A percentile compares a stretch with the other conserved stretches of the same genome.
phyloP scores from a whole-genome alignment of 2,797 vertebrate species.

The Scleropages formosus region DNA sequence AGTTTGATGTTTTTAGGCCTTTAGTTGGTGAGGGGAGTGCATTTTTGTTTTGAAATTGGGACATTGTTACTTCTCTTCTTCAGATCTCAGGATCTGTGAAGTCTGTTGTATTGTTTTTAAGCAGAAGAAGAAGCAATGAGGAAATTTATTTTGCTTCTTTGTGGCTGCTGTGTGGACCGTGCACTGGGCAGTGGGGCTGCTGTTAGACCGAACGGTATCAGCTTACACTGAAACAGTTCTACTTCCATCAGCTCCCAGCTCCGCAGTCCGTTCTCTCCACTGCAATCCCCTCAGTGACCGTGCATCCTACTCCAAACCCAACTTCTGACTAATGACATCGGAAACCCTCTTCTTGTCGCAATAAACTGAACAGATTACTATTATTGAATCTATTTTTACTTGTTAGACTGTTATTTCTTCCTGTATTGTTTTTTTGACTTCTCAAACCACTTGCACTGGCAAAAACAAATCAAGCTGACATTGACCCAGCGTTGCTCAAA shows the following conservation, averaged over 20 bases:
- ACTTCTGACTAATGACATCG: conserved; percentile 17
- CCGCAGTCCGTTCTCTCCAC: too few species aligned
- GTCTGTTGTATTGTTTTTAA: not conserved
- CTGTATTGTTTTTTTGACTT: conserved; percentile 11
- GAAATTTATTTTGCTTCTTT: conserved; percentile 12
- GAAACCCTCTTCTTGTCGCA: not conserved
- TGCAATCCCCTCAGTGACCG: too few species aligned
- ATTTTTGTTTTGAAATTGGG: conserved; percentile 14
- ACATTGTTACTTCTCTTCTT: not conserved
- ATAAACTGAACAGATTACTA: conserved; percentile 19
- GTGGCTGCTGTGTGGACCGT: too few species aligned
- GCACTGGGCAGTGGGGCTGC: too few species aligned
- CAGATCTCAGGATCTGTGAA: not conserved
- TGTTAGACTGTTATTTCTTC: conserved; percentile 9
- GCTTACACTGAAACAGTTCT: too few species aligned
- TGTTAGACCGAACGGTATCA: too few species aligned
- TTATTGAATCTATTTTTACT: conserved; percentile 25
- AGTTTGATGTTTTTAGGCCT: conserved; percentile 18
- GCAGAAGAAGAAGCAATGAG: not conserved
- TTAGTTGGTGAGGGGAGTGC: not conserved
- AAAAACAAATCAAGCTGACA: conserved; percentile 17
- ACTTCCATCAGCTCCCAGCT: too few species aligned
- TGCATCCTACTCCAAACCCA: not conserved
- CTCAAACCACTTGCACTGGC: conserved; percentile 3
- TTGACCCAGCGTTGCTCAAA: conserved; percentile 6